Conservation (phyloP, 2,113 vertebrate species). For the Arothron firmamentum region DNA sequence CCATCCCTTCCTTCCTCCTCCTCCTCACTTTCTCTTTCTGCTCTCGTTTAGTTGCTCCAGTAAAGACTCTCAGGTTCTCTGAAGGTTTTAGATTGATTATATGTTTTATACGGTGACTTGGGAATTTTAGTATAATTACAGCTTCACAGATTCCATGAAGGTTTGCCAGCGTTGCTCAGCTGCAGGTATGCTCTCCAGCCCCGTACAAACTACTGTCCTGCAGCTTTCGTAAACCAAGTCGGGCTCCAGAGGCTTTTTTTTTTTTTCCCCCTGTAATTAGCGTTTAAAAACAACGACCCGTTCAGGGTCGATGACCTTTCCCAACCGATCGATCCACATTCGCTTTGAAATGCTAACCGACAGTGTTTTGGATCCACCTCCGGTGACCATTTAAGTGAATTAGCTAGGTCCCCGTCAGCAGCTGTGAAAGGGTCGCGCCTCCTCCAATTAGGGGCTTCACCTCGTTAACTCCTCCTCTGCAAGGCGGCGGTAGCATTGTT, state of each 20-base stretch:
- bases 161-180: not conserved
- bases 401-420: constrained; percentile 34
- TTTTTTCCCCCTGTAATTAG: not conserved
- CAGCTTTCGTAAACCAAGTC: too few species aligned
- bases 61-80: not conserved
- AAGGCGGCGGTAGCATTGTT: not conserved
- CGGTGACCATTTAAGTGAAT: constrained; percentile 57
- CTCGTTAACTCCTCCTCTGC: constrained; percentile 58
- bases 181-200: too few species aligned
- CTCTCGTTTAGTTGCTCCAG: constrained; percentile 24
- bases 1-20: not conserved
- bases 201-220: too few species aligned
- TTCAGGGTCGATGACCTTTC: not conserved
- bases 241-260: too few species aligned
- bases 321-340: not conserved
- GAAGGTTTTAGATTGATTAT: too few species aligned
- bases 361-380: constrained; percentile 10
- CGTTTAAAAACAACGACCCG: not conserved
- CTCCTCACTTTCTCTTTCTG: not conserved
- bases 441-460: constrained; percentile 56
- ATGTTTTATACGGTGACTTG: not conserved
- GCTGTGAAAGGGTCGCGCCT: constrained; percentile 41
- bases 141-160: not conserved
- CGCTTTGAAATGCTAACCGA: not conserved
- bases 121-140: not conserved